A percentile compares a stretch with the other conserved stretches of the same genome.
These are phyloP conservation scores for Fregetta grallaria DNA, from an alignment of 2,113 vertebrate genomes.

Conservation along the genomic window DNA sequence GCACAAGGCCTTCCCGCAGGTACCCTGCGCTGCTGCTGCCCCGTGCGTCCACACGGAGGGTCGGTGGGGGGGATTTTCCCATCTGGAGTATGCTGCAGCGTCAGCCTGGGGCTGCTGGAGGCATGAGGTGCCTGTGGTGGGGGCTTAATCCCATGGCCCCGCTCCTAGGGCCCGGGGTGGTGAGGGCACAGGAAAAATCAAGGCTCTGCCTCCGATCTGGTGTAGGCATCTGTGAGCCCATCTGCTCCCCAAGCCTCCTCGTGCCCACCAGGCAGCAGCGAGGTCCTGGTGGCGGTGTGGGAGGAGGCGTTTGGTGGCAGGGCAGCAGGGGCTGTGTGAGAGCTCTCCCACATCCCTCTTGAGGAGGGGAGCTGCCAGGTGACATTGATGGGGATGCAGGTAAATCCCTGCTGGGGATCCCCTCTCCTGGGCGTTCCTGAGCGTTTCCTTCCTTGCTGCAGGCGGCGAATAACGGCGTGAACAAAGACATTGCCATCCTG, in stretches of 20 bases:
- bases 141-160: background rate
- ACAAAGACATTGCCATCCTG: constrained; percentile 90
- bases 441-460: constrained; percentile 13
- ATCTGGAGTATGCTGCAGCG: accelerated
- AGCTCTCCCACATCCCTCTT: accelerated
- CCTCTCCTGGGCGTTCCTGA: background rate
- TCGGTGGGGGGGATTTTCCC: accelerated
- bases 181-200: background rate
- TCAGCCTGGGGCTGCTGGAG: background rate
- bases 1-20: constrained; percentile 92
- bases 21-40: background rate
- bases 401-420: background rate
- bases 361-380: background rate
- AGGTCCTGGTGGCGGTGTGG: background rate
- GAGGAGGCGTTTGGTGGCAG: background rate
- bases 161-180: background rate
- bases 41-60: accelerated
- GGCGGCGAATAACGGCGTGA: constrained; percentile 82
- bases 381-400: accelerated
- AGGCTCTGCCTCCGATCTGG: background rate
- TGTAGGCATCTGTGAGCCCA: accelerated
- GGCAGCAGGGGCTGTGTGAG: background rate
- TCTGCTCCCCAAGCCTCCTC: background rate
- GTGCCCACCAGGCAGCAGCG: background rate
- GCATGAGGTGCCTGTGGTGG: accelerated